Conservation (phyloP, 1,140 invertebrate species). For the Microplitis demolitor region DNA sequence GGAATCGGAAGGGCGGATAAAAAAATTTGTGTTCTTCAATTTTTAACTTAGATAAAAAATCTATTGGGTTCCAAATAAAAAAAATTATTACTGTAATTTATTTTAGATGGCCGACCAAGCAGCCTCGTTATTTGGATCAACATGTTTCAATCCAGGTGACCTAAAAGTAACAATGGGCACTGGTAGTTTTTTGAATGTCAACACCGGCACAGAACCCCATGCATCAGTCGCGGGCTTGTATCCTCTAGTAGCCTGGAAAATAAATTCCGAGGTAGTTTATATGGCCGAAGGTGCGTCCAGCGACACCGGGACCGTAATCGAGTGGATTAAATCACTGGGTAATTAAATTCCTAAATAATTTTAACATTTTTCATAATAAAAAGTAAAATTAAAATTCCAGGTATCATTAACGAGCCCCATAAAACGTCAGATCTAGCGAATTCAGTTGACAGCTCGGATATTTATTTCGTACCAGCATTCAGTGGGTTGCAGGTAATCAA, state of each 20-base stretch:
- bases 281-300: slow-evolving; percentile 84
- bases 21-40: too few relatives aligned
- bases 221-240: slow-evolving; percentile 82
- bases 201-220: slow-evolving; percentile 79
- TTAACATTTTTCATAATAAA: slow-evolving; percentile 1
- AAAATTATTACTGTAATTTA: not conserved
- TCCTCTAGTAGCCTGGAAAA: slow-evolving; percentile 88
- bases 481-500: slow-evolving; percentile 88
- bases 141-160: slow-evolving; percentile 81
- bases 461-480: slow-evolving; percentile 92
- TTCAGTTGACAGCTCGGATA: slow-evolving; percentile 74
- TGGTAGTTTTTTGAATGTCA: slow-evolving; percentile 89
- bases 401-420: slow-evolving; percentile 70
- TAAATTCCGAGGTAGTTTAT: slow-evolving; percentile 73
- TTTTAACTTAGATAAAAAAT: too few relatives aligned
- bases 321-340: slow-evolving; percentile 84
- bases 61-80: too few relatives aligned
- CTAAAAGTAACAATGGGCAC: slow-evolving; percentile 94
- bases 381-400: slow-evolving; percentile 56
- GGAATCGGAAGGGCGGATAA: too few relatives aligned
- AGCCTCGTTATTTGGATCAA: slow-evolving; percentile 90
- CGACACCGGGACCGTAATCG: slow-evolving; percentile 86
- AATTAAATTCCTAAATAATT: slow-evolving; percentile 31
- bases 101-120: slow-evolving; percentile 77
- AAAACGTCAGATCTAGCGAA: slow-evolving; percentile 75